These are phyloP conservation scores for Xyrauchen texanus DNA, from an alignment of 2,113 vertebrate species.

Conservation along the genomic window DNA sequence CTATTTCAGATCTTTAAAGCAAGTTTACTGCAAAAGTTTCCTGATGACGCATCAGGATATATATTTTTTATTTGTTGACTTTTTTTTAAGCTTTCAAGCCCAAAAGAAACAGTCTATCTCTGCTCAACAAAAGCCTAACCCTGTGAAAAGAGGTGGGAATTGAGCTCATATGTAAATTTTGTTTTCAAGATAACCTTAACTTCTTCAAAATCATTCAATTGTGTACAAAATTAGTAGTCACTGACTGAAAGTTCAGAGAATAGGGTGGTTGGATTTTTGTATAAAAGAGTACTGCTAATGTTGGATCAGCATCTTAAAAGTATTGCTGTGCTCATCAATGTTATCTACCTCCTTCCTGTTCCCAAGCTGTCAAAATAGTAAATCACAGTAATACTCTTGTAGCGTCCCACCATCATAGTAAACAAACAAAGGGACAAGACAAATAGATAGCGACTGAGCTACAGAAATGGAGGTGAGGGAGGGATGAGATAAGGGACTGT, in stretches of 20 bases:
- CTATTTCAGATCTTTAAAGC: background rate
- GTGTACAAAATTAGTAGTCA: too few relatives aligned
- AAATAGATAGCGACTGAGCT: slow-evolving; percentile 14
- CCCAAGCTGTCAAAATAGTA: slow-evolving; percentile 23
- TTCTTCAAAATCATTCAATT: too few relatives aligned
- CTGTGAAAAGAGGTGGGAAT: too few relatives aligned
- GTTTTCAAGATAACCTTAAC: too few relatives aligned
- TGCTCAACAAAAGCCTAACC: too few relatives aligned
- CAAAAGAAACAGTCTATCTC: too few relatives aligned
- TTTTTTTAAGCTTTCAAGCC: too few relatives aligned
- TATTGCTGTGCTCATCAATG: background rate
- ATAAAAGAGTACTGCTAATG: background rate
- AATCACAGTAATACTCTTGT: slow-evolving; percentile 25
- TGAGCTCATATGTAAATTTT: too few relatives aligned
- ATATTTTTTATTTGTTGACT: too few relatives aligned
- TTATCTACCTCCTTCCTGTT: slow-evolving; percentile 16
- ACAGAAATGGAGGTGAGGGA: slow-evolving; percentile 12
- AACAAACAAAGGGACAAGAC: slow-evolving; percentile 29
- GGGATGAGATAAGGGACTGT: slow-evolving; percentile 2
- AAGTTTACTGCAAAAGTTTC: background rate
- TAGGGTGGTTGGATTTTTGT: background rate
- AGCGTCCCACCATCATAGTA: background rate
- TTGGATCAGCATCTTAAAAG: background rate
- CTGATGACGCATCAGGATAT: too few relatives aligned
- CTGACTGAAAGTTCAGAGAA: background rate